Base-by-base conservation (phyloP, 2,888 invertebrate species). In the Allacma fusca region DNA sequence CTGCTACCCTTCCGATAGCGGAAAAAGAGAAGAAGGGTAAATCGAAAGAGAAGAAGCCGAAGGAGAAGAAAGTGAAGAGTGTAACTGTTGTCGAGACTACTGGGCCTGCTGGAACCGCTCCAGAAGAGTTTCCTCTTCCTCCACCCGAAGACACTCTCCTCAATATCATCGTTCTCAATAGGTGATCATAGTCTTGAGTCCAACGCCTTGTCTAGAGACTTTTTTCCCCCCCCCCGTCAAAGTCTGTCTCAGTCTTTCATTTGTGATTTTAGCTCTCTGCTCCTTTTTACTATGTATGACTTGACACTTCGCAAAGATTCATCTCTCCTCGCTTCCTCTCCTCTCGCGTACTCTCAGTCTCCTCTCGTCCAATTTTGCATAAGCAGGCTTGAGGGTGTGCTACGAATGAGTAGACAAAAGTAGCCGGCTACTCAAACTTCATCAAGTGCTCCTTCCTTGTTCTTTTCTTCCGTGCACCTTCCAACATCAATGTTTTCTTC, bases 141-240 rank as follows among this genome's bases (percentile, higher is more conserved):
- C 84, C 84, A 59, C 84, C 84, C 74, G 84, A 84, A 81, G 84
- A 84, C 77, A 84, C 84, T 67, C 81, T 84, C 21, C 84, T 83
- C 79, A 84, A 83, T 80, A 81, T 84, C 81, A 81, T 84, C 80
- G 84, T 84, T 59, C 81, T 84, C 71, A 83, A 84, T 84, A 83
- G 84, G 84, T 84, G 82, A 83, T 71, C 76, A 70, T 62, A 34
- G 57, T 40, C 21, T 29, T 21, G 68, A 26, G 34, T 23, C 26
- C 62, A 62, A 62, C 4, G 4, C 62, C 62, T 62, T 62, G 23
- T 62, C 62, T 62, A 24, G 24, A 62, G 13, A 62, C 62, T 12
- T 62, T 24, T 62, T 50, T 19, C 16, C 16, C 50, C 4, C 34
- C n/a, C n/a, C n/a, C 5, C 13, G 40, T 16, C 70, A 69, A 40